Base-by-base conservation (phyloP, 2,113 vertebrate genomes). In the Pachyramphus minor region DNA sequence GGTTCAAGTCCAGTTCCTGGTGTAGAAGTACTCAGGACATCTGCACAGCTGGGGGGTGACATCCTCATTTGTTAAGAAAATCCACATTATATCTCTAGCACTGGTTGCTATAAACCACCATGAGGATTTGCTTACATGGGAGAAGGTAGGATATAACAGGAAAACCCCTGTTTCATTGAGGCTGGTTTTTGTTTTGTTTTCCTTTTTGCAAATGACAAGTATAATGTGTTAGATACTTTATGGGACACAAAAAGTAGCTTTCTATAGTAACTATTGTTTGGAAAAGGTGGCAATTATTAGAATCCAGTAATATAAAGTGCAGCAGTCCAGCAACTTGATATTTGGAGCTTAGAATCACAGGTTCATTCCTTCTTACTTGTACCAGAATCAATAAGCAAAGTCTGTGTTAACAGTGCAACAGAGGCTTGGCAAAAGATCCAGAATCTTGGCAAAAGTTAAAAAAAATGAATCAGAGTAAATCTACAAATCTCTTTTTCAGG, bases 1-100 rank as follows among this genome's bases (percentile, higher is more conserved):
- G 2, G 9, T 42, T 42, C 15, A 33, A 42, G 16, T n/a, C 49
- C 9, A 6, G 23, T 39, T 71, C 15, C 5, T 1, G 1, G 12
- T 52, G 28, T 30, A 35, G 44, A 76, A 59, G 7, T 41, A 31
- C 49, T 39, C 13, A 3, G 63, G 49, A 14, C n/a, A 56, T 14
- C 22, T 59, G 56, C 56, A 23, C 9, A 35, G 14, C n/a, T 59
- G 9, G n/a, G 20, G 30, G 13, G 22, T 59, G 56, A 58, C 8
- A 58, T 58, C 22, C 13, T 23, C 21, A 23, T 24, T 35, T 35
- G 14, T 35, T 35, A 35, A 24, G 22, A 12, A 58, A 35, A 59
- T 59, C n/a, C 33, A 16, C 35, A 3, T 67, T 35, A 27, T 39
- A 12, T 49, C 41, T 78, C 28, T 55, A 35, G 60, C 3, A n/a